Base-by-base conservation (phyloP, 2,888 invertebrate species). In the Acrocera orbiculus region DNA sequence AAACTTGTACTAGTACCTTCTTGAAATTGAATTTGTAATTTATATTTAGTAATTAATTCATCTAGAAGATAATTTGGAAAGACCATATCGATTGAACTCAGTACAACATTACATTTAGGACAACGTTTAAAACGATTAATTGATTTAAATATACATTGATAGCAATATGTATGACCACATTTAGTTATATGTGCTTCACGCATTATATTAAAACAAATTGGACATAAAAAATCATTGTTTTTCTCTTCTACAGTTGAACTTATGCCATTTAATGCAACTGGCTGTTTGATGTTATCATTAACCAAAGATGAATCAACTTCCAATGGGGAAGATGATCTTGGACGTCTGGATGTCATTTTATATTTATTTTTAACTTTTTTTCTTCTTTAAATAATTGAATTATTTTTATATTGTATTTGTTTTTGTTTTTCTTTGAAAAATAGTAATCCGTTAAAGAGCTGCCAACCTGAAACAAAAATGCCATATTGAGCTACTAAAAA, bases 121-220 rank as follows among this genome's bases (percentile, higher is more conserved):
- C 89, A 90, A 28, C 78, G 65, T 37, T 72, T 70, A 38, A 64
- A 66, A 3, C 64, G 60, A 47, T 76, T 74, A 24, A 82, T 62
- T 3, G 75, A 70, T 43, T 68, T 69, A 14, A 63, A 59, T 30
- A 90, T 81, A 58, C 90, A 92, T 13, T 70, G 67, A 51, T 73
- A 76, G 58, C 92, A 92, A 62, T 85, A 92, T 2, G 87, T 87
- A 55, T 92, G 90, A 0, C 90, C 90, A 60, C 92, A 90, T 44
- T 78, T 73, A 0, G 89, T 89, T 49, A 90, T 85, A 57, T 86
- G 78, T 0, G 90, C 87, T 56, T 87, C 87, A 44, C 78, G 77
- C 39, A 90, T 83, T 30, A 83, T 62, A 55, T 86, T 82, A 59
- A 87, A 82, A 61, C 92, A 92, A 33, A 89, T 77, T 0, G 87